Percentiles rank a stretch among this genome's conserved stretches.
Conservation (phyloP, 2,888 invertebrate species). For the Cephalotes varians region DNA sequence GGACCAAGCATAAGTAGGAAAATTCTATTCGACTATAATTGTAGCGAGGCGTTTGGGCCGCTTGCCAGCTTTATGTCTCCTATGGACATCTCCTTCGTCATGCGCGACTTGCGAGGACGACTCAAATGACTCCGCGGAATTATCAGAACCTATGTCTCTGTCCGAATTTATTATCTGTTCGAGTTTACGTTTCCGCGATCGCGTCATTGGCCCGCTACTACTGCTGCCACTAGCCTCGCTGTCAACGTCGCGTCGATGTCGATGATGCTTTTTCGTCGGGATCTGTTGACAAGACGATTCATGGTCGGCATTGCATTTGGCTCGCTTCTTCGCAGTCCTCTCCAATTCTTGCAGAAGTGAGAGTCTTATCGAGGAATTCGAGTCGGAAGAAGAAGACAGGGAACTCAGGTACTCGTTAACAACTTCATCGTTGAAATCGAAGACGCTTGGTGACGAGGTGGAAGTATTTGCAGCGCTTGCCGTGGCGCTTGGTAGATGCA, state of each 20-base stretch:
- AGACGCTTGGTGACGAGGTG: slow-evolving; percentile 82
- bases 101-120: slow-evolving; percentile 62
- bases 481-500: slow-evolving; percentile 76
- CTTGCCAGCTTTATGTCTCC: slow-evolving; percentile 80
- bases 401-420: slow-evolving; percentile 87
- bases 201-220: slow-evolving; percentile 80
- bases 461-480: slow-evolving; percentile 69
- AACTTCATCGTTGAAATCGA: slow-evolving; percentile 86
- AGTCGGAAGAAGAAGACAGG: slow-evolving; percentile 85
- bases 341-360: slow-evolving; percentile 22
- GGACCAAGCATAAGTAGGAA: slow-evolving; percentile 47
- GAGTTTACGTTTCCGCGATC: slow-evolving; percentile 82
- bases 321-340: slow-evolving; percentile 67
- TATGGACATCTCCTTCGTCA: slow-evolving; percentile 74
- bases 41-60: slow-evolving; percentile 78
- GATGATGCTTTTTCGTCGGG: background rate
- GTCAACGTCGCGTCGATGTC: slow-evolving; percentile 31
- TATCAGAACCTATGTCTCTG: slow-evolving; percentile 61
- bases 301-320: slow-evolving; percentile 66
- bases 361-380: slow-evolving; percentile 77
- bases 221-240: slow-evolving; percentile 22
- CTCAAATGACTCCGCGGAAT: slow-evolving; percentile 68
- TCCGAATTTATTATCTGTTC: slow-evolving; percentile 65
- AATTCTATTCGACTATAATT: slow-evolving; percentile 77
- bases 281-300: slow-evolving; percentile 7